Percentiles rank a stretch among this genome's conserved stretches.
Evolutionary conservation across 2,797 vertebrate species (phyloP).

Genomic region (Huso huso): DNA sequence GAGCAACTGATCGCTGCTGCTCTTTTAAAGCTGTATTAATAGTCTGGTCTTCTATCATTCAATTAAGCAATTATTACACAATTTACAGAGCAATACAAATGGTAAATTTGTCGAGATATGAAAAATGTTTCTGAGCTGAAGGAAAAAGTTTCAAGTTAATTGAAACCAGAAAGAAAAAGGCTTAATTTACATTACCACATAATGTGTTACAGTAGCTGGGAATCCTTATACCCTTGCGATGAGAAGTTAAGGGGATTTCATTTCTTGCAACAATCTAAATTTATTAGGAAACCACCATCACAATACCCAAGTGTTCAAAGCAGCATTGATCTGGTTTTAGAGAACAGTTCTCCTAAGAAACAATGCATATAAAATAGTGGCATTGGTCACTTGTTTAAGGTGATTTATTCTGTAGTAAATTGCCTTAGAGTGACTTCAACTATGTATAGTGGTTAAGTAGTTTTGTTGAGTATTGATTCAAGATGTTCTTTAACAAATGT

Average conservation of each 20-base stretch:
- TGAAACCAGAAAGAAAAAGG: constrained; percentile 1
- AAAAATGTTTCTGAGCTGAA: background rate
- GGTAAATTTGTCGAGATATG: background rate
- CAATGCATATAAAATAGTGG: constrained; percentile 31
- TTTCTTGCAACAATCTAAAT: constrained; percentile 21
- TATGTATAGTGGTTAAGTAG: constrained; percentile 33
- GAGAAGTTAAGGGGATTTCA: constrained; percentile 27
- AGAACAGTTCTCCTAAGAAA: constrained; percentile 23
- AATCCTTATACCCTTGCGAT: background rate
- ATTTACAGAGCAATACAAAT: background rate
- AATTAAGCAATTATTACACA: background rate
- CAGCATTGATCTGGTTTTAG: constrained; percentile 27
- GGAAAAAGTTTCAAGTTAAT: constrained; percentile 2
- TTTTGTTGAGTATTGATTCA: constrained; percentile 35
- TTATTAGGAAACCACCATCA: constrained; percentile 27
- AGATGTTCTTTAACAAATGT: constrained; percentile 27
- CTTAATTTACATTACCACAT: too few relatives aligned
- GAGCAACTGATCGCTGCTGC: background rate
- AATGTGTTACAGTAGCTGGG: too few relatives aligned
- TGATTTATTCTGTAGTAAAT: constrained; percentile 35
- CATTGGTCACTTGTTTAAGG: constrained; percentile 36
- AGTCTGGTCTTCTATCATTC: background rate
- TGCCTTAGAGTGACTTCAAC: constrained; percentile 32
- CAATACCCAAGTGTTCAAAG: constrained; percentile 16
- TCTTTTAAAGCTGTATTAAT: background rate